Conservation (phyloP, 2,797 vertebrate genomes). For the Arrhamphus sclerolepis region DNA sequence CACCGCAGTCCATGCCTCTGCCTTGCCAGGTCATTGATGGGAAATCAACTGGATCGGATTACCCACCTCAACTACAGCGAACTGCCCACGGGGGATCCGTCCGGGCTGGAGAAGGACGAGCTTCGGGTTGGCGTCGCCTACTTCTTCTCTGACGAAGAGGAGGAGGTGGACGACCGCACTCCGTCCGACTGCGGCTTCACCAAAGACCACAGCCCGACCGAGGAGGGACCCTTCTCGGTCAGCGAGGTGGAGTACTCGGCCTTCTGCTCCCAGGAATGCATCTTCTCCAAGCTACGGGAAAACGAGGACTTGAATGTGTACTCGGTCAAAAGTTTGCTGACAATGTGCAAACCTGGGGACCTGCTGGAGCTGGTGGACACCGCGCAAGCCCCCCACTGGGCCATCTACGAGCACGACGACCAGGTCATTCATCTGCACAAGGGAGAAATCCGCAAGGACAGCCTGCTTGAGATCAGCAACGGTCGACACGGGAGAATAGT, state of each 20-base stretch:
- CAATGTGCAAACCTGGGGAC: slow-evolving; percentile 96
- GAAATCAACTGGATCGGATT: slow-evolving; percentile 99
- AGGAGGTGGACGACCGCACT: slow-evolving; percentile 96
- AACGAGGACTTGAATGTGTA: slow-evolving; percentile 93
- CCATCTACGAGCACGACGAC: slow-evolving; percentile 90
- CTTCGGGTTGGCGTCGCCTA: slow-evolving; percentile 98
- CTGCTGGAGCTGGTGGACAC: slow-evolving; percentile 92
- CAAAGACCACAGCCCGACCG: slow-evolving; percentile 86
- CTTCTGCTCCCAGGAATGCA: slow-evolving; percentile 98
- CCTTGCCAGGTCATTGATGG: slow-evolving; percentile 98
- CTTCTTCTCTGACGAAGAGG: slow-evolving; percentile 99
- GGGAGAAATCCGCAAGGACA: slow-evolving; percentile 97
- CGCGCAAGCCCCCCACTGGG: slow-evolving; percentile 93
- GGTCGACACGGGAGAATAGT: slow-evolving; percentile 93
- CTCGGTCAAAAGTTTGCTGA: slow-evolving; percentile 89
- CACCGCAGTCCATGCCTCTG: slow-evolving; percentile 89
- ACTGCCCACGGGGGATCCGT: slow-evolving; percentile 98
- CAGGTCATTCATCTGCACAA: slow-evolving; percentile 95
- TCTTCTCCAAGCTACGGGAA: slow-evolving; percentile 97
- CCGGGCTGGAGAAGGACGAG: slow-evolving; percentile 99
- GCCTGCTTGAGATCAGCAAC: slow-evolving; percentile 89
- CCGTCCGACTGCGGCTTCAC: slow-evolving; percentile 89
- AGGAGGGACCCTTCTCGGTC: slow-evolving; percentile 85
- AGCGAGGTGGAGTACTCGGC: slow-evolving; percentile 96
- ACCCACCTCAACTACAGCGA: slow-evolving; percentile 99